phyloP scores from a whole-genome alignment of 1,140 invertebrate genomes.

The Drosophila simulans region DNA sequence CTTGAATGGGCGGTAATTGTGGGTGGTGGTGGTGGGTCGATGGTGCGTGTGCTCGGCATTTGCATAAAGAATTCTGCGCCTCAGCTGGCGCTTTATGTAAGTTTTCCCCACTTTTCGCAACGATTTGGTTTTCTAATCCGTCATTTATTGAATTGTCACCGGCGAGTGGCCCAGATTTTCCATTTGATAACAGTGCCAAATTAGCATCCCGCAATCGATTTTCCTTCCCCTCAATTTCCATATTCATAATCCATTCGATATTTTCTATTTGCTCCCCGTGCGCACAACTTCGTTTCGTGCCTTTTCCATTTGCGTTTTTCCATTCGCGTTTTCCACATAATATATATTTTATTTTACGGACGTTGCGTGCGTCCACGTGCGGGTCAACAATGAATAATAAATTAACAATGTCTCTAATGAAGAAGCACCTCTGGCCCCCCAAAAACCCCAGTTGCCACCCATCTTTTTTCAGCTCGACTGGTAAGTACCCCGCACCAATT shows the following conservation, averaged over 20 bases:
- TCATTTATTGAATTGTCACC: conserved; percentile 44
- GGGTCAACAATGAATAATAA: conserved; percentile 53
- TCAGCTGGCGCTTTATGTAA: conserved; percentile 36
- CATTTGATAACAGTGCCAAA: conserved; percentile 37
- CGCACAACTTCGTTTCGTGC: conserved; percentile 1
- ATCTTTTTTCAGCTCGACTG: conserved; percentile 54
- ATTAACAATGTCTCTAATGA: conserved; percentile 49
- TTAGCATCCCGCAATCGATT: conserved; percentile 39
- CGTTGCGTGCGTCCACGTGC: conserved; percentile 44
- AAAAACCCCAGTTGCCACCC: not conserved
- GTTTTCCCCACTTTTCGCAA: conserved; percentile 44
- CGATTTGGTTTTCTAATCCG: conserved; percentile 77
- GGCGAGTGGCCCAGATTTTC: conserved; percentile 32
- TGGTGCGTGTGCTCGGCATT: conserved; percentile 41
- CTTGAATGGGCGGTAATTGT: conserved; percentile 16
- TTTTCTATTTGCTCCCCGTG: not conserved
- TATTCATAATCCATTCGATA: conserved; percentile 38
- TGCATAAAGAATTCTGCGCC: conserved; percentile 58
- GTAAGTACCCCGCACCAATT: conserved; percentile 62
- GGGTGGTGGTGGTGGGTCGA: conserved; percentile 2
- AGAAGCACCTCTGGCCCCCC: conserved; percentile 17
- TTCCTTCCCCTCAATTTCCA: conserved; percentile 30
- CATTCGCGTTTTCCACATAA: conserved; percentile 7
- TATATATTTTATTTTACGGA: conserved; percentile 39
- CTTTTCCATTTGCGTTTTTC: conserved; percentile 20